Conservation (phyloP, 2,113 vertebrate species). For the Takifugu flavidus region DNA sequence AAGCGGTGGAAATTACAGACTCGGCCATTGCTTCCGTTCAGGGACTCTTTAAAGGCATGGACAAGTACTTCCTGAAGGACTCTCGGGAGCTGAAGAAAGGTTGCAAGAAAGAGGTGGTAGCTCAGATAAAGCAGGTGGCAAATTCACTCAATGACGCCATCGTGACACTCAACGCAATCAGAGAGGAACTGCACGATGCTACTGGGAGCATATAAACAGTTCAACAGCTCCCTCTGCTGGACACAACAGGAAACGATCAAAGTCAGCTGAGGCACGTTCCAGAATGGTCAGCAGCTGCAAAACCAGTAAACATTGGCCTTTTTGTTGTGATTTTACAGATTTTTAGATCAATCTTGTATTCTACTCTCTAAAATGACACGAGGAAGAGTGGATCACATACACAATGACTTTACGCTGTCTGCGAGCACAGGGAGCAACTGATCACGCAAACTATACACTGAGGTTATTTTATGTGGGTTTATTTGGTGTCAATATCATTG, state of each 20-base stretch:
- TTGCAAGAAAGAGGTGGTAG: constrained; percentile 62
- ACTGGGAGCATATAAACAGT: constrained; percentile 50
- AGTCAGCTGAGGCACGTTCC: background rate
- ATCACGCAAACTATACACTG: no score
- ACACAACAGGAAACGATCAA: background rate
- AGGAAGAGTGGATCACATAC: no score
- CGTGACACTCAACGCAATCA: constrained; percentile 64
- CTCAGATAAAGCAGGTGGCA: constrained; percentile 55
- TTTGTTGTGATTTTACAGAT: no score
- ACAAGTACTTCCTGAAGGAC: constrained; percentile 73
- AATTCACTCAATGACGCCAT: constrained; percentile 58
- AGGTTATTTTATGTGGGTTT: no score
- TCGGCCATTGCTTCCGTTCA: constrained; percentile 22
- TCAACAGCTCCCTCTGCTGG: constrained; percentile 19
- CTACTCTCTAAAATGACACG: no score
- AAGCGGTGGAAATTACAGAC: constrained; percentile 23
- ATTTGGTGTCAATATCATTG: no score
- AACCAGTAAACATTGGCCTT: no score
- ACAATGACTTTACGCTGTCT: no score
- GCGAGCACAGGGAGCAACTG: no score
- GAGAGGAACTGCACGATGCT: constrained; percentile 66
- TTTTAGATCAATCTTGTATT: no score
- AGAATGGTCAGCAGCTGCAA: no score
- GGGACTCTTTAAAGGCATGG: constrained; percentile 64
- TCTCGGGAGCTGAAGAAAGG: constrained; percentile 65